Percentiles rank a stretch among this genome's conserved stretches.
Conservation (phyloP, 2,797 vertebrate genomes). For the Oceanodroma leucorhoa region DNA sequence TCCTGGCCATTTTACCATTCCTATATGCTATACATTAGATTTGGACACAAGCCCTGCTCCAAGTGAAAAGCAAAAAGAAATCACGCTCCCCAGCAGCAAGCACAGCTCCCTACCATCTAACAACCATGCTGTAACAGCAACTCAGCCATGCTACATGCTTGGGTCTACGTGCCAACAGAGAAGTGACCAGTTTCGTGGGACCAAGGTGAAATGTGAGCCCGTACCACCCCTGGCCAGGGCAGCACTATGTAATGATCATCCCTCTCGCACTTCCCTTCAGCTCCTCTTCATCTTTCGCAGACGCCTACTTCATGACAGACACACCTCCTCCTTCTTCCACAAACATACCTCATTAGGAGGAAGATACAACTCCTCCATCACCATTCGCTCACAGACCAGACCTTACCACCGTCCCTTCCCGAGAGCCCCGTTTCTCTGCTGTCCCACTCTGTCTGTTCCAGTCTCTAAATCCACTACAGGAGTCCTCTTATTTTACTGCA, state of each 20-base stretch:
- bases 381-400: not conserved
- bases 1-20: not conserved
- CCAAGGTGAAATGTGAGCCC: not conserved
- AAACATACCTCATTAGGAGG: not conserved
- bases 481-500: not conserved
- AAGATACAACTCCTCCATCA: not conserved
- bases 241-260: not conserved
- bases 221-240: not conserved
- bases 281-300: not conserved
- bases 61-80: not conserved
- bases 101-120: not conserved
- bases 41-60: not conserved
- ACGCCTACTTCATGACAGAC: not conserved
- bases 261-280: not conserved
- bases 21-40: not conserved
- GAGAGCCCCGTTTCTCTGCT: rapidly evolving
- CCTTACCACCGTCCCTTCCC: rapidly evolving
- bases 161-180: not conserved
- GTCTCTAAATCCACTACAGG: not conserved
- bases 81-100: not conserved
- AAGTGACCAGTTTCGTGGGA: rapidly evolving
- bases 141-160: rapidly evolving
- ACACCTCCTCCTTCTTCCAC: not conserved
- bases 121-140: not conserved
- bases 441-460: not conserved